Evolutionary conservation across 2,113 vertebrate species (phyloP).

Genomic region (Chroicocephalus ridibundus): DNA sequence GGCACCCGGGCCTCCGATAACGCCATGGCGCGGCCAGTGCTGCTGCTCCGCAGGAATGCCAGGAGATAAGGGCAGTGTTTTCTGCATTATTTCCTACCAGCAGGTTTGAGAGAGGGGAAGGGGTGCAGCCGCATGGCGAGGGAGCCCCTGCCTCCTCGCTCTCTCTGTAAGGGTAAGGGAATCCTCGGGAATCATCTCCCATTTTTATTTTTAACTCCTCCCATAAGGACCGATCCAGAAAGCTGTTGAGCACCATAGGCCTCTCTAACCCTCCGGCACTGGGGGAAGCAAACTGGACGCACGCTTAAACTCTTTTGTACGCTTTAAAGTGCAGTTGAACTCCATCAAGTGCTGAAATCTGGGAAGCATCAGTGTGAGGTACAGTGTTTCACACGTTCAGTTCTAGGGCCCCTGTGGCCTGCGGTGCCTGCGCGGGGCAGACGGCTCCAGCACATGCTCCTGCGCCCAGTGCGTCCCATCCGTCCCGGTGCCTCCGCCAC

Average conservation of each 20-base stretch:
- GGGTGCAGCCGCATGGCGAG: neutral
- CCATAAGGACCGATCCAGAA: neutral
- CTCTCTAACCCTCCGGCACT: neutral
- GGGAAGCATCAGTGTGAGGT: accelerated
- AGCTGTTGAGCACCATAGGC: neutral
- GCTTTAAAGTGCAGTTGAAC: neutral
- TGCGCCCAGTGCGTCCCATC: accelerated
- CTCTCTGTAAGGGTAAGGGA: neutral
- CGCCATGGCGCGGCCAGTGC: accelerated
- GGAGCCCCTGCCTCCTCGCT: accelerated
- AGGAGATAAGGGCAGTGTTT: neutral
- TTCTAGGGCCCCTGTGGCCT: neutral
- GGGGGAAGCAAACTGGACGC: neutral
- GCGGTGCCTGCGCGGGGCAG: accelerated
- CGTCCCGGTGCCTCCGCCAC: accelerated
- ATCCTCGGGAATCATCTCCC: accelerated
- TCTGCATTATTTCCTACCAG: neutral
- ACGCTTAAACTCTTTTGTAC: accelerated
- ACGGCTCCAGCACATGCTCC: accelerated
- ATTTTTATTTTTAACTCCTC: neutral
- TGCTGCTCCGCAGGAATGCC: neutral
- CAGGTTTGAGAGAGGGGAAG: neutral
- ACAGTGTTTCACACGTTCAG: neutral
- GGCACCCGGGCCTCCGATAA: neutral
- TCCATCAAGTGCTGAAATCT: neutral